A percentile compares a stretch with the other conserved stretches of the same genome.
These are phyloP conservation scores for Drosophila phalerata DNA, from an alignment of 2,888 invertebrate genomes.

Conservation along the genomic window DNA sequence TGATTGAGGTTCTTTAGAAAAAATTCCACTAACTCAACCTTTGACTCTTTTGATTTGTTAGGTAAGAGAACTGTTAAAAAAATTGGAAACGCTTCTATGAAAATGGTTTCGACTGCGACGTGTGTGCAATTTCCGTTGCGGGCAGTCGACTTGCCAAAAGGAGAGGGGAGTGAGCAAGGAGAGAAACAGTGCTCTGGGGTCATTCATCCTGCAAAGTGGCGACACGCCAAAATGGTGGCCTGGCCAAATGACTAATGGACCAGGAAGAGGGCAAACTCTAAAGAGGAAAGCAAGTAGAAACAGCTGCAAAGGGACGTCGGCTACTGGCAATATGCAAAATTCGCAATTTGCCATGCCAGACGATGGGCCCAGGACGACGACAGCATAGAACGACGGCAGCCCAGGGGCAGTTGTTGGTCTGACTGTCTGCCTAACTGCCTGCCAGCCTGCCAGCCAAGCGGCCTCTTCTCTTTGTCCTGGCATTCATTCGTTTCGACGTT, in stretches of 20 bases:
- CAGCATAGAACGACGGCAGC: slow-evolving; percentile 27
- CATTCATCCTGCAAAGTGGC: slow-evolving; percentile 81
- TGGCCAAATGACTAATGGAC: slow-evolving; percentile 72
- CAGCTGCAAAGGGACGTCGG: slow-evolving; percentile 41
- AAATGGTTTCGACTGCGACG: slow-evolving; percentile 52
- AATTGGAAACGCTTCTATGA: slow-evolving; percentile 19
- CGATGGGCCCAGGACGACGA: slow-evolving; percentile 31
- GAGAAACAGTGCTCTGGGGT: slow-evolving; percentile 61
- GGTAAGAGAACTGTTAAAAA: slow-evolving; percentile 13
- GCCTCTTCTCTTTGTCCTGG: slow-evolving; percentile 24
- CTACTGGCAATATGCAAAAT: slow-evolving; percentile 78
- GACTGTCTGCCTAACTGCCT: neutral
- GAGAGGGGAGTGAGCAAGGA: neutral
- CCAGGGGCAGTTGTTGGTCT: slow-evolving; percentile 32
- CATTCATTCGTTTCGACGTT: slow-evolving; percentile 63
- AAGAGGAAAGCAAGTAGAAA: slow-evolving; percentile 40
- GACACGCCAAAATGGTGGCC: slow-evolving; percentile 75
- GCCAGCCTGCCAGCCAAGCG: slow-evolving; percentile 13
- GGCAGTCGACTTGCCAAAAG: slow-evolving; percentile 20
- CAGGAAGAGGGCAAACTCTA: slow-evolving; percentile 20
- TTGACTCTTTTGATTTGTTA: slow-evolving; percentile 30
- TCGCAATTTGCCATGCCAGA: slow-evolving; percentile 77
- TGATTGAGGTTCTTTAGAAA: neutral
- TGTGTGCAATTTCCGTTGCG: slow-evolving; percentile 75
- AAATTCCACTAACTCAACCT: neutral